These are phyloP conservation scores for Darevskia mixta DNA, from an alignment of 2,797 vertebrate genomes.

Conservation along the genomic window DNA sequence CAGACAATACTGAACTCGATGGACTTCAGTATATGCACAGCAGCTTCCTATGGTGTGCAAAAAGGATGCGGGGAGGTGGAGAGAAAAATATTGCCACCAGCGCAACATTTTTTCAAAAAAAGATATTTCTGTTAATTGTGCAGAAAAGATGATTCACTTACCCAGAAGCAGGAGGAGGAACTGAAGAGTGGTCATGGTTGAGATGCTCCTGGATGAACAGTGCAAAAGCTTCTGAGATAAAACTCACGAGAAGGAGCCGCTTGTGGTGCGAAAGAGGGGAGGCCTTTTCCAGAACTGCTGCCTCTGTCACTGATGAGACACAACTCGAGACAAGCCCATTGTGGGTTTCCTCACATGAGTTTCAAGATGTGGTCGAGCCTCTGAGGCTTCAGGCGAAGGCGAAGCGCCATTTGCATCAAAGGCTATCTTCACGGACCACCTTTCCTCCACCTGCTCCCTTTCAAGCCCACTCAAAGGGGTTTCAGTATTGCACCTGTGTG, in stretches of 20 bases:
- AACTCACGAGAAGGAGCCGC: background rate
- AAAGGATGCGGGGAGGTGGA: background rate
- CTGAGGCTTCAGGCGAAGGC: background rate
- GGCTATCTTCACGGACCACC: background rate
- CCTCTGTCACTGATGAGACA: background rate
- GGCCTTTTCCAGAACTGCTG: background rate
- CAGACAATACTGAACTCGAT: too few relatives aligned
- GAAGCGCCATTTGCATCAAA: background rate
- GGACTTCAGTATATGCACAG: too few relatives aligned
- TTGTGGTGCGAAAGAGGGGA: background rate
- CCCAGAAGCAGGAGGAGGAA: conserved; percentile 28
- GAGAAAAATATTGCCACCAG: background rate
- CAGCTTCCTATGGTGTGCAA: too few relatives aligned
- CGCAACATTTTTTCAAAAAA: background rate
- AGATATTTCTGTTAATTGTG: background rate
- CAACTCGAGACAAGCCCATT: background rate
- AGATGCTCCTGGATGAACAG: background rate
- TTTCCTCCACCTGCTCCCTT: too few relatives aligned
- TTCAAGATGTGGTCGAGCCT: background rate
- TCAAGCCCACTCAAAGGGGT: background rate
- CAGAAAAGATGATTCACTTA: conserved; percentile 37
- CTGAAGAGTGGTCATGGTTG: background rate
- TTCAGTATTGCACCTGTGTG: background rate
- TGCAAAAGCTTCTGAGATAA: too few relatives aligned
- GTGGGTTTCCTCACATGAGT: conserved; percentile 47